These are phyloP conservation scores for Gallinago stenura DNA, from an alignment of 2,797 vertebrate species.

Conservation along the genomic window DNA sequence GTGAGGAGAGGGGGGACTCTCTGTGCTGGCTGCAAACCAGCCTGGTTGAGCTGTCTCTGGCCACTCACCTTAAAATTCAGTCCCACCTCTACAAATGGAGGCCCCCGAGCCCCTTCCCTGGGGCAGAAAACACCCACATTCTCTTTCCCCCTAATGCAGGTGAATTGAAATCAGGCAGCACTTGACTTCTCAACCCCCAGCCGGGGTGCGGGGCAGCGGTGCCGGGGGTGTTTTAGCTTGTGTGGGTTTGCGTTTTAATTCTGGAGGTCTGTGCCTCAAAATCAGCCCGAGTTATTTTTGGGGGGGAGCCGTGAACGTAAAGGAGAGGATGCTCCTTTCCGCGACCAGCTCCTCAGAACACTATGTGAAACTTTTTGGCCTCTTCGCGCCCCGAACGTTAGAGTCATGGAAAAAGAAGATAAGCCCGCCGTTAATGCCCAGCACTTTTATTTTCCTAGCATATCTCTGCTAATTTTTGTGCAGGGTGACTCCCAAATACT, in stretches of 20 bases:
- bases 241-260: fast-evolving
- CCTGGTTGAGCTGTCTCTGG: not conserved
- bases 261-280: not conserved
- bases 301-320: not conserved
- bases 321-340: slow-evolving; percentile 5
- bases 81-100: not conserved
- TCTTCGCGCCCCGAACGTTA: not conserved
- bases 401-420: slow-evolving; percentile 66
- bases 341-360: slow-evolving; percentile 33
- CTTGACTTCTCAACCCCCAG: fast-evolving
- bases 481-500: slow-evolving; percentile 67
- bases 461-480: slow-evolving; percentile 70
- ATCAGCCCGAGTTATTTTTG: not conserved
- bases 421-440: slow-evolving; percentile 3
- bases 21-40: not conserved
- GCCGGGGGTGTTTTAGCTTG: not conserved
- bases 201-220: not conserved
- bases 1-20: not conserved
- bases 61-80: not conserved
- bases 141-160: not conserved
- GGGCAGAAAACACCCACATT: not conserved
- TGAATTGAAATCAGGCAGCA: fast-evolving
- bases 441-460: slow-evolving; percentile 60
- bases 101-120: fast-evolving
- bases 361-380: slow-evolving; percentile 32